These are phyloP conservation scores for Acanthopleura granulata DNA, from an alignment of 2,888 invertebrate species.

Conservation along the genomic window DNA sequence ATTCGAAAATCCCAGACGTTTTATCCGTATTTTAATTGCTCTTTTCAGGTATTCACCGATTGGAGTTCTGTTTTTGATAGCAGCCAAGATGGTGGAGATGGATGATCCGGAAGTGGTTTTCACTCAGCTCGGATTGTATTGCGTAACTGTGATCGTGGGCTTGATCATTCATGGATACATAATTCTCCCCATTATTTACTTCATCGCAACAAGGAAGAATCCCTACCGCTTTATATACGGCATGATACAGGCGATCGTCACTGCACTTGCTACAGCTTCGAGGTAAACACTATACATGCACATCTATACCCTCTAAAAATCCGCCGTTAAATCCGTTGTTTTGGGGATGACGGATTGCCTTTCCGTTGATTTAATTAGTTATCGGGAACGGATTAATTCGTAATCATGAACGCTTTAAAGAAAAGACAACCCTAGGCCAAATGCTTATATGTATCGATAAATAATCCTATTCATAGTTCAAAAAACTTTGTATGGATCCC, in stretches of 20 bases:
- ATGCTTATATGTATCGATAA: too few relatives aligned
- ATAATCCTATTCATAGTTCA: too few relatives aligned
- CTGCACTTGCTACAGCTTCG: constrained; percentile 66
- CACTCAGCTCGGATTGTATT: constrained; percentile 88
- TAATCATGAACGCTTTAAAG: too few relatives aligned
- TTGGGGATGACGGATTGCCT: too few relatives aligned
- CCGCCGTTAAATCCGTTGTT: too few relatives aligned
- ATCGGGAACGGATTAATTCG: too few relatives aligned
- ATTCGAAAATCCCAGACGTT: too few relatives aligned
- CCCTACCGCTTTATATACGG: constrained; percentile 54
- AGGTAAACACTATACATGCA: constrained; percentile 51
- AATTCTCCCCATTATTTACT: constrained; percentile 88
- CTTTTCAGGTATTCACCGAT: constrained; percentile 66
- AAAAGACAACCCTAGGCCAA: too few relatives aligned
- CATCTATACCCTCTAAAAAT: too few relatives aligned
- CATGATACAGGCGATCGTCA: constrained; percentile 76
- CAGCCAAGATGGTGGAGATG: constrained; percentile 92
- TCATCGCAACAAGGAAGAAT: constrained; percentile 69
- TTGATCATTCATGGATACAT: constrained; percentile 92
- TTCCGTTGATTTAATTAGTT: too few relatives aligned
- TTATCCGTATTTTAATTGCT: too few relatives aligned
- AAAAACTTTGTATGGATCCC: too few relatives aligned
- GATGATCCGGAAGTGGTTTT: constrained; percentile 84
- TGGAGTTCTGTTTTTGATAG: constrained; percentile 72
- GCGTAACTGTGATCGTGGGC: constrained; percentile 87